phyloP scores from a whole-genome alignment of 2,888 invertebrate genomes.

The Diadegma fenestrale region DNA sequence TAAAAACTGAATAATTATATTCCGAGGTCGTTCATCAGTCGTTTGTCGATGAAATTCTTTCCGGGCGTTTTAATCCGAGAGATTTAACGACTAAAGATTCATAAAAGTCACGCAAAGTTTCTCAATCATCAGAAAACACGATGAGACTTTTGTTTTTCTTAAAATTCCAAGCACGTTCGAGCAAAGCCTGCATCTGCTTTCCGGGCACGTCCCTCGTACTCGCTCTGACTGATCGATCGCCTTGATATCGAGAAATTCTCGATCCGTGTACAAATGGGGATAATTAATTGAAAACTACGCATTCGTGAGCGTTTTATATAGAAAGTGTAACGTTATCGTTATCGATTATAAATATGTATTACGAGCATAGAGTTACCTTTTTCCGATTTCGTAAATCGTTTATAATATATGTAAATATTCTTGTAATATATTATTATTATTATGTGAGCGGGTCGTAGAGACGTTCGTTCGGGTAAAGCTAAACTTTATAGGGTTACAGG shows the following conservation, averaged over 20 bases:
- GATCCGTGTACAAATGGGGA: constrained; percentile 42
- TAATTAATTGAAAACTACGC: constrained; percentile 24
- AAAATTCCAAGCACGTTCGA: no score
- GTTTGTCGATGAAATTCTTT: no score
- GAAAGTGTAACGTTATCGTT: constrained; percentile 30
- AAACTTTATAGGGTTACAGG: constrained; percentile 23
- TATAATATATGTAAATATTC: constrained; percentile 65
- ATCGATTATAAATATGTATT: constrained; percentile 36
- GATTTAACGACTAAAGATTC: no score
- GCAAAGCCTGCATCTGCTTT: no score
- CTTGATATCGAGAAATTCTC: background rate
- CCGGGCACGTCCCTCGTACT: no score
- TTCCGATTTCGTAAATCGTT: constrained; percentile 40
- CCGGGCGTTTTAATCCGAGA: no score
- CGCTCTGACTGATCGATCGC: no score
- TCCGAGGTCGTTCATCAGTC: no score
- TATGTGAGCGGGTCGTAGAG: background rate
- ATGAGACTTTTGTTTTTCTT: background rate
- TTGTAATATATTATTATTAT: constrained; percentile 61
- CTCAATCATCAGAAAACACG: background rate
- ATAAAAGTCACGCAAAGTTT: no score
- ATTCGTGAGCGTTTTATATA: constrained; percentile 44
- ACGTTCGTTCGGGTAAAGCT: background rate
- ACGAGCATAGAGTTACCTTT: background rate
- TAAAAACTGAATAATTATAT: background rate